These are phyloP conservation scores for Monodelphis domestica DNA, from an alignment of 2,797 vertebrate genomes.

Conservation along the genomic window DNA sequence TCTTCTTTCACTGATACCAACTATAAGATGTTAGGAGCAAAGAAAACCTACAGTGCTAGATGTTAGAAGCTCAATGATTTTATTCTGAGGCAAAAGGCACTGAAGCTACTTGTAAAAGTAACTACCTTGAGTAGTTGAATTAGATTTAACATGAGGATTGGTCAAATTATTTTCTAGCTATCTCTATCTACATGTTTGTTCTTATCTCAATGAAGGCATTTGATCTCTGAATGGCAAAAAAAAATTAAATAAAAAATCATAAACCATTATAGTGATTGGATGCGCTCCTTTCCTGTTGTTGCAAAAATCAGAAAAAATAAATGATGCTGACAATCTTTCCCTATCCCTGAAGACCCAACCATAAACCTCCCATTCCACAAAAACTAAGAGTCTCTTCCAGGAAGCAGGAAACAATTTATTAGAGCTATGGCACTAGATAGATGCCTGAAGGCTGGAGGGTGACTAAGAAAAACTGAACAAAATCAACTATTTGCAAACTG, in stretches of 20 bases:
- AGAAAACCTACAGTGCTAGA: background rate
- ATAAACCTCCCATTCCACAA: background rate
- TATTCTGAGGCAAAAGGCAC: background rate
- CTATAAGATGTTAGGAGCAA: background rate
- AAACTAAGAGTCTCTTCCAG: background rate
- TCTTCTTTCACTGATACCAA: background rate
- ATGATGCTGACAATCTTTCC: background rate
- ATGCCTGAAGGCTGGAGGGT: background rate
- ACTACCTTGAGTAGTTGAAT: background rate
- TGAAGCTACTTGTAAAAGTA: background rate
- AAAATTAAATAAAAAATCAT: too few species aligned
- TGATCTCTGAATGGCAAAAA: background rate
- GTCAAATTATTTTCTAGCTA: background rate
- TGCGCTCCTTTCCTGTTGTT: background rate
- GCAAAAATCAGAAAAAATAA: background rate
- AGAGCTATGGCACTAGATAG: background rate
- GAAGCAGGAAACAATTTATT: background rate
- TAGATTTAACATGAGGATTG: background rate
- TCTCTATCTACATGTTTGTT: background rate
- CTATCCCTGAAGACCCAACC: background rate
- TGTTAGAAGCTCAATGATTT: background rate
- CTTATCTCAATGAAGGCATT: background rate
- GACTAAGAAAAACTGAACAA: background rate
- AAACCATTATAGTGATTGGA: background rate
- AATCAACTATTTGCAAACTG: background rate